Conservation (phyloP, 1,140 invertebrate genomes). For the Venturia canescens region DNA sequence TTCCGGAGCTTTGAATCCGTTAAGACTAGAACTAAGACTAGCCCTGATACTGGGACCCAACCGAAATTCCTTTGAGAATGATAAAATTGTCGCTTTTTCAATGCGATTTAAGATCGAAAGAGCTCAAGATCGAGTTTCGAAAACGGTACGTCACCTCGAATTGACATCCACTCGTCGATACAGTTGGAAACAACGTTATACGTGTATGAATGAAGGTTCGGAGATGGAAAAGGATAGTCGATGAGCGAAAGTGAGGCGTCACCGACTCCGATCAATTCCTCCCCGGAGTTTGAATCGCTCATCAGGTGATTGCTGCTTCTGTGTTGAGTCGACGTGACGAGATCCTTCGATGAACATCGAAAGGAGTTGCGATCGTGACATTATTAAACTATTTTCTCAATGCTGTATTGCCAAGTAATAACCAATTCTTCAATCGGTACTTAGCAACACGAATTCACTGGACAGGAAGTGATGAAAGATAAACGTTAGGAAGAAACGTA, state of each 20-base stretch:
- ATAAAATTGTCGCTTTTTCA: no score
- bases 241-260: constrained; percentile 65
- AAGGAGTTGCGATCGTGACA: not conserved
- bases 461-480: no score
- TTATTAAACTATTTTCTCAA: constrained; percentile 14
- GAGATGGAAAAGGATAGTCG: constrained; percentile 17
- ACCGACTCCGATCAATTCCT: not conserved
- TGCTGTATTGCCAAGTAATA: not conserved
- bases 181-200: not conserved
- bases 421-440: not conserved
- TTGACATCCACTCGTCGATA: no score
- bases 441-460: not conserved
- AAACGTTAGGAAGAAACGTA: no score
- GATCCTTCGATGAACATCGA: not conserved
- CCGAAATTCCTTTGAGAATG: no score
- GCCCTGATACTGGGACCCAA: no score
- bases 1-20: no score
- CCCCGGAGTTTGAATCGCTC: not conserved
- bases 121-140: no score
- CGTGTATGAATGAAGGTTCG: constrained; percentile 4
- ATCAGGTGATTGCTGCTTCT: not conserved
- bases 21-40: no score
- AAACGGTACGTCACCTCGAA: no score
- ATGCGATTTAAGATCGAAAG: no score
- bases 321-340: not conserved